These are phyloP conservation scores for Ptilonorhynchus violaceus DNA, from an alignment of 2,113 vertebrate genomes.

Conservation along the genomic window DNA sequence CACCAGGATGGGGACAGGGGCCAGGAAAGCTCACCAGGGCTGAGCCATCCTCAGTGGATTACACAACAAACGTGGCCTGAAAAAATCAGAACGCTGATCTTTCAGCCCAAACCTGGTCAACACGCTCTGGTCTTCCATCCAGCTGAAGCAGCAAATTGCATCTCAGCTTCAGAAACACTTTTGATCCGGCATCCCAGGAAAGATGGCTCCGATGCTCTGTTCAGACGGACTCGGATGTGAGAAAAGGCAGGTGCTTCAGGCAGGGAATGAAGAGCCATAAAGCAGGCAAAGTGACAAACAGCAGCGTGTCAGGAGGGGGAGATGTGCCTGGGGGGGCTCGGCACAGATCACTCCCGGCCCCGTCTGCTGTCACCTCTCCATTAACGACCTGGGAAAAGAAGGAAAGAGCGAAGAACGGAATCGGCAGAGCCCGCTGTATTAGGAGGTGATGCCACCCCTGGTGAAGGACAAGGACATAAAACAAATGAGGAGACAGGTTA, in stretches of 20 bases:
- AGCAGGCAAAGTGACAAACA: slow-evolving; percentile 11
- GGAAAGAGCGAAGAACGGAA: slow-evolving; percentile 16
- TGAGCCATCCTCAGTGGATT: background rate
- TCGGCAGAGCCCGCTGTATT: background rate
- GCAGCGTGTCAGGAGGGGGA: background rate
- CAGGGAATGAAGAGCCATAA: background rate
- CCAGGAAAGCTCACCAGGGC: background rate
- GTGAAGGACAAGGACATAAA: slow-evolving; percentile 46
- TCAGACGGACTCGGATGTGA: background rate
- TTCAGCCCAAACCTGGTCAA: background rate
- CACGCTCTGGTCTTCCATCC: background rate
- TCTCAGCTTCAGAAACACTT: background rate
- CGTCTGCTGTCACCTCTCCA: background rate
- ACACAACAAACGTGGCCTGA: background rate
- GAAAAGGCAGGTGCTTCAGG: background rate
- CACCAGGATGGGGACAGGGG: fast-evolving
- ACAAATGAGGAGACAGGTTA: slow-evolving; percentile 11
- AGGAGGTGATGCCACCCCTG: slow-evolving; percentile 14
- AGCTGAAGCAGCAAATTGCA: background rate
- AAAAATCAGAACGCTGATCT: background rate
- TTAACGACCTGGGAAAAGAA: slow-evolving; percentile 28
- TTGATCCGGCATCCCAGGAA: background rate
- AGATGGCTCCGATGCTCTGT: background rate
- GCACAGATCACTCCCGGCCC: background rate
- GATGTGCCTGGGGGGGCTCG: background rate